A percentile compares a stretch with the other conserved stretches of the same genome.
Conservation (phyloP, 2,797 vertebrate genomes). For the Nannoperca australis region DNA sequence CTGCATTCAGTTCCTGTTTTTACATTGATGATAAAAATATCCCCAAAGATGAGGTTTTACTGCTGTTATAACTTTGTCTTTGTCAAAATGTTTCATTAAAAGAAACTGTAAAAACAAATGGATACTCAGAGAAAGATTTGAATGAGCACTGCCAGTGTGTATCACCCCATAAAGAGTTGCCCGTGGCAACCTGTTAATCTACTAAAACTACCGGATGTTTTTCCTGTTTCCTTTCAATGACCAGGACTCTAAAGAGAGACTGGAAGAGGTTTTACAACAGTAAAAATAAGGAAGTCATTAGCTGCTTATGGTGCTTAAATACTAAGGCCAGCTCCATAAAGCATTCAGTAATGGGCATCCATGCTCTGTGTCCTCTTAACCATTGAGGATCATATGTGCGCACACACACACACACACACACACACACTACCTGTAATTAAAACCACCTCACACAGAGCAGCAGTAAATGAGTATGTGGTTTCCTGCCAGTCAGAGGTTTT, state of each 20-base stretch:
- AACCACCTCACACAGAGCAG: conserved; percentile 68
- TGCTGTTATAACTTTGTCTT: conserved; percentile 22
- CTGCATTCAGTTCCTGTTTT: background rate
- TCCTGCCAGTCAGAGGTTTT: conserved; percentile 52
- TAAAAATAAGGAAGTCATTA: conserved; percentile 83
- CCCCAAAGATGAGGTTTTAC: background rate
- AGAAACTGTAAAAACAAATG: conserved; percentile 29
- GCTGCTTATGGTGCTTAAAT: conserved; percentile 67
- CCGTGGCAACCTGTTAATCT: conserved; percentile 59
- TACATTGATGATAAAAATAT: conserved; percentile 16
- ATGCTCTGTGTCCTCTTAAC: conserved; percentile 51
- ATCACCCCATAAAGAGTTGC: conserved; percentile 52
- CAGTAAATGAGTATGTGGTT: conserved; percentile 59
- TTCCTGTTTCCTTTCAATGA: conserved; percentile 53
- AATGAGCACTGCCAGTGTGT: conserved; percentile 30
- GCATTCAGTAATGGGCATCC: conserved; percentile 64
- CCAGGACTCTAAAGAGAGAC: conserved; percentile 59
- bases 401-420: conserved; percentile 19
- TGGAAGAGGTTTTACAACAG: conserved; percentile 59
- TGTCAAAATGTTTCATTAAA: conserved; percentile 26
- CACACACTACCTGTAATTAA: conserved; percentile 67
- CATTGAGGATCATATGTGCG: conserved; percentile 64
- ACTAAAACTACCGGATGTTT: conserved; percentile 68
- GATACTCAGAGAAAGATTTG: conserved; percentile 17
- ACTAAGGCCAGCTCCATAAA: conserved; percentile 71